Evolutionary conservation across 2,797 vertebrate species (phyloP).

Genomic region (Ctenopoma multispine): DNA sequence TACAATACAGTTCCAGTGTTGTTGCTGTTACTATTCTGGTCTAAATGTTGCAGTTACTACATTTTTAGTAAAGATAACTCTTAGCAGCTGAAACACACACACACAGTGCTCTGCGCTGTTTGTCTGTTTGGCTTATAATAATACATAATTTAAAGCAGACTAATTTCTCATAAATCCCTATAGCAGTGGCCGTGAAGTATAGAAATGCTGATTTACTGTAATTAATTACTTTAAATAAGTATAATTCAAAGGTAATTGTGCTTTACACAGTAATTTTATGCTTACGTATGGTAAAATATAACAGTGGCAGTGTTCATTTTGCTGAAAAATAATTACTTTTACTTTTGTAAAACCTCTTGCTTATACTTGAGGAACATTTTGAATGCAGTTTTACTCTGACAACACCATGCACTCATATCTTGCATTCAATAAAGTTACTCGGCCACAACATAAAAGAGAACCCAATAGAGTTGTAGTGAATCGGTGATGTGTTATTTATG

Average conservation of each 20-base stretch:
- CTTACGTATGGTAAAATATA: too few relatives aligned
- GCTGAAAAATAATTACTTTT: background rate
- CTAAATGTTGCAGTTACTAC: slow-evolving; percentile 28
- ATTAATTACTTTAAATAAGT: background rate
- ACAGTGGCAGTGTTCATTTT: too few relatives aligned
- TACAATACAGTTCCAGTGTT: background rate
- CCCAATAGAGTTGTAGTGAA: slow-evolving; percentile 56
- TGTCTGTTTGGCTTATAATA: background rate
- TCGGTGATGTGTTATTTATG: slow-evolving; percentile 74
- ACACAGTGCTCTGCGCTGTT: background rate
- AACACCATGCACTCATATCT: slow-evolving; percentile 34
- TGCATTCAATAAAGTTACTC: slow-evolving; percentile 65
- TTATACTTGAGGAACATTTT: too few relatives aligned
- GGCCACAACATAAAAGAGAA: slow-evolving; percentile 57
- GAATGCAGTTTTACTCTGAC: too few relatives aligned
- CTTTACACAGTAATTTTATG: too few relatives aligned
- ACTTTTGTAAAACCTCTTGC: background rate
- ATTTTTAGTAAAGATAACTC: slow-evolving; percentile 19
- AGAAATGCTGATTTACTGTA: background rate
- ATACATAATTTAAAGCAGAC: background rate
- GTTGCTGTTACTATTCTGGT: slow-evolving; percentile 10
- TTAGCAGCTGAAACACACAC: background rate
- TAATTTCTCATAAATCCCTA: too few relatives aligned
- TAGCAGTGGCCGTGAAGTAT: background rate
- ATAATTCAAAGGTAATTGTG: too few relatives aligned